Base-by-base conservation (phyloP, 2,888 invertebrate species). In the Agriotes lineatus region DNA sequence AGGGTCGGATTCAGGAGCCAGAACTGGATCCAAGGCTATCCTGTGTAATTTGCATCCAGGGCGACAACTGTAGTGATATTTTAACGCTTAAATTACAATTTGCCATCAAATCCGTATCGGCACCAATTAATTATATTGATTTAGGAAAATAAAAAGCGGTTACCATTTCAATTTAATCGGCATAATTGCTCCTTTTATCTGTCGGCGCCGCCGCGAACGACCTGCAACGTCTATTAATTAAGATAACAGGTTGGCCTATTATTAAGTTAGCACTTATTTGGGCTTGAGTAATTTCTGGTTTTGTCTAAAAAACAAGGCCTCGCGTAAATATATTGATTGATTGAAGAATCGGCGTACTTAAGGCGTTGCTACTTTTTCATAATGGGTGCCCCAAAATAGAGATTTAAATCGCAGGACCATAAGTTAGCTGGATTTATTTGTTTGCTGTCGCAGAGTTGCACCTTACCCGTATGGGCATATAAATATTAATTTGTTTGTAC, bases 1-100 rank as follows among this genome's bases (percentile, higher is more conserved):
- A 73, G 73, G 65, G 45, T 62, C 72, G 72, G 30, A 66, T 22
- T 60, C 18, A 18, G 16, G 9, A 4, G 12, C 14, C 3, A 2
- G 12, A 2, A 12, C 5, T 39, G 14, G 14, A 12, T 2, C 14
- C 10, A 39, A 14, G 3, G 22, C 14, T 30, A 5, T n/a, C 30
- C 7, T 10, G 12, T n/a, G 9, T 48, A n/a, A 10, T 16, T 45
- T 45, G 20, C 45, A 19, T 19, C 19, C n/a, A 2, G 14, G 2
- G 14, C 37, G 3, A 35, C 35, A 35, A 10, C n/a, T 35, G 10
- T 10, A n/a, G 35, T 12, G 14, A 6, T 12, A n/a, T 42, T 42
- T 12, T 42, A 14, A 42, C 9, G 7, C 16, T 14, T 42, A 42
- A 14, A 14, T 14, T 14, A 14, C 7, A 18, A 14, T 42, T 42